Conservation (phyloP, 2,888 invertebrate genomes). For the Ametastegia equiseti region DNA sequence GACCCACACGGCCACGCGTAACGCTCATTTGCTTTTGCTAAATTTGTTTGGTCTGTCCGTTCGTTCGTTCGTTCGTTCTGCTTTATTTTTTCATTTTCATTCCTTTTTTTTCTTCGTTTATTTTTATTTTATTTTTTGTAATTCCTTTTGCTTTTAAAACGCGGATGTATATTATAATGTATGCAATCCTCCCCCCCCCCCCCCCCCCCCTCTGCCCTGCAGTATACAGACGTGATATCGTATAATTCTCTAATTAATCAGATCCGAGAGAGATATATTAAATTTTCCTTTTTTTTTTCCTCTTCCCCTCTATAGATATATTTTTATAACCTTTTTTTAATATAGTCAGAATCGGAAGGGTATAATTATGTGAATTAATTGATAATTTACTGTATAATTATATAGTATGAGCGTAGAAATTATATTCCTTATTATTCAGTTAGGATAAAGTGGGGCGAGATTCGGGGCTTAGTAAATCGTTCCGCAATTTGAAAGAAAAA, state of each 20-base stretch:
- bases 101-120: neutral
- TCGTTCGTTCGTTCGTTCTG: neutral
- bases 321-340: neutral
- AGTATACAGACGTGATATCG: neutral
- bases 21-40: slow-evolving; percentile 38
- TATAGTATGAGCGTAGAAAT: too few relatives aligned
- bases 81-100: neutral
- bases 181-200: neutral
- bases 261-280: neutral
- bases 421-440: too few relatives aligned
- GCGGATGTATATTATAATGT: neutral
- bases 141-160: too few relatives aligned
- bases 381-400: too few relatives aligned
- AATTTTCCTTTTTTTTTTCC: neutral
- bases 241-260: neutral
- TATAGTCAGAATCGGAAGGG: too few relatives aligned
- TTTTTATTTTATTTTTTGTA: too few relatives aligned
- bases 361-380: too few relatives aligned
- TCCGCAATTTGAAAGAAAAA: too few relatives aligned
- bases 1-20: slow-evolving; percentile 31
- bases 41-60: slow-evolving; percentile 42
- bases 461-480: too few relatives aligned
- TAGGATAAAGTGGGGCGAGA: too few relatives aligned
- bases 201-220: neutral
- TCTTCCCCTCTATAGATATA: neutral